Evolutionary conservation across 1,140 invertebrate species (phyloP), one percentile per base, ranked within the genome.

Genomic region (Polypedilum vanderplanki): DNA sequence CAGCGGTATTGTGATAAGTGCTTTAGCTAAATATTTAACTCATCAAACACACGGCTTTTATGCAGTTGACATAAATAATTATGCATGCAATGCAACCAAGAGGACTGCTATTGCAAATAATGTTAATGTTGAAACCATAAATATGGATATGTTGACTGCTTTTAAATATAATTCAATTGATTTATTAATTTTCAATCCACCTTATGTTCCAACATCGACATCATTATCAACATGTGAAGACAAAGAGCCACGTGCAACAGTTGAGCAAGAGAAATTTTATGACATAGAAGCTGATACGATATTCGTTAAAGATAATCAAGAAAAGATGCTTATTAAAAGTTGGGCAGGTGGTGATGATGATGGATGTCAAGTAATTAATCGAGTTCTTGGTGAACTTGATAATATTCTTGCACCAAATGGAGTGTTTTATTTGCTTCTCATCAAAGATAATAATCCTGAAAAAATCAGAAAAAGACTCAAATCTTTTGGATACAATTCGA

Each of bases 171-270:
- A 84, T 73, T 78, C 83, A 1, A 88, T 93, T 79, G 97, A 99
- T 87, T 75, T 99, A 20, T 84, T 99, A 74, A 79, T 99, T 74
- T 99, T 98, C 79, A 99, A 99, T 88, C 97, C 98, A 1, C 98
- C 98, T 0, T 99, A 99, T 86, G 97, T 99, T 67, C 91, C 94
- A 0, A 98, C 97, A 9, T 78, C 80, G n/a, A n/a, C n/a, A n/a
- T n/a, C n/a, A n/a, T 10, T 87, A n/a, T n/a, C n/a, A n/a, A n/a
- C 24, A 33, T 33, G 89, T 15, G 83, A n/a, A n/a, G n/a, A 87
- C 67, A 80, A 86, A 41, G 93, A 96, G 85, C 87, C 93, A 33
- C 24, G 5, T 77, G 77, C 77, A n/a, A 80, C 80, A 1, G 78
- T 76, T 41, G 85, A 87, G 73, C 73, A 76, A 1, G 76, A 77